Evolutionary conservation across 2,888 invertebrate species (phyloP).

Genomic region (Teinopalpus imperialis): DNA sequence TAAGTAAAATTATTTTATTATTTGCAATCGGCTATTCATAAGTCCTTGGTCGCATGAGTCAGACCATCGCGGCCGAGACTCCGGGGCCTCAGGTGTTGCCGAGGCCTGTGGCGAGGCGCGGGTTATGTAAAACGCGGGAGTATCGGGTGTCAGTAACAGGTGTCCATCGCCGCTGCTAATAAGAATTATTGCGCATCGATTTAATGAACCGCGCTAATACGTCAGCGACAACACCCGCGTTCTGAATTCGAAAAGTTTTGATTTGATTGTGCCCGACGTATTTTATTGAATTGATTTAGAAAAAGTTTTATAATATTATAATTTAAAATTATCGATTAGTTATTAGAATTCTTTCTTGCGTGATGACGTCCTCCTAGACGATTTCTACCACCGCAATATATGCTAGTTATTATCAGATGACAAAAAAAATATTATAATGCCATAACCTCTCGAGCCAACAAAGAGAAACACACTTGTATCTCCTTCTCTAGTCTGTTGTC

Average conservation of each 20-base stretch:
- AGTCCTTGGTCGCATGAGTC: slow-evolving; percentile 21
- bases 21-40: not conserved
- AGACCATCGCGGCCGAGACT: slow-evolving; percentile 10
- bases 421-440: too few species aligned
- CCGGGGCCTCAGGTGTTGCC: slow-evolving; percentile 32
- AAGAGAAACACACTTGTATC: too few species aligned
- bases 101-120: slow-evolving; percentile 31
- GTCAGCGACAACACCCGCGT: slow-evolving; percentile 2
- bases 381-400: too few species aligned
- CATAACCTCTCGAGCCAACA: too few species aligned
- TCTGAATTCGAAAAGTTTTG: not conserved
- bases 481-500: too few species aligned
- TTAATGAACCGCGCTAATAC: slow-evolving; percentile 19
- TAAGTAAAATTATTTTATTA: too few species aligned
- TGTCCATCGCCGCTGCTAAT: slow-evolving; percentile 37
- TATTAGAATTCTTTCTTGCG: too few species aligned
- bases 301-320: too few species aligned
- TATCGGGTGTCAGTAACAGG: slow-evolving; percentile 42
- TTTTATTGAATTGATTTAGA: too few species aligned
- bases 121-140: slow-evolving; percentile 37
- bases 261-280: not conserved
- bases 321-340: too few species aligned
- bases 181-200: slow-evolving; percentile 39
- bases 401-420: too few species aligned
- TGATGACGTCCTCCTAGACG: too few species aligned